Percentiles rank a stretch among this genome's conserved stretches.
These are phyloP conservation scores for Anoplophora glabripennis DNA, from an alignment of 1,140 invertebrate species.

Conservation along the genomic window DNA sequence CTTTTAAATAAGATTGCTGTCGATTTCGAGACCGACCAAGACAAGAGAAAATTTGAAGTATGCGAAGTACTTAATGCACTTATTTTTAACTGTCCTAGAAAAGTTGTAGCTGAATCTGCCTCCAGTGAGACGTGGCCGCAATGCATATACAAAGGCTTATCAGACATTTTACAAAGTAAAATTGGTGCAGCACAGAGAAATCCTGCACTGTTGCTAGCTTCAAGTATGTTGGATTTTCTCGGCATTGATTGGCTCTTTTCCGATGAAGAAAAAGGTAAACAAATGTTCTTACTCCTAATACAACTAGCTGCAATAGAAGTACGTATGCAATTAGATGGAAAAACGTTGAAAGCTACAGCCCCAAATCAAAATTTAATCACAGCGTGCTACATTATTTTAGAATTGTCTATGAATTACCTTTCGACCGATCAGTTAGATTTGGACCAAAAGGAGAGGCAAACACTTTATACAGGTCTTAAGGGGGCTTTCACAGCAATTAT, in stretches of 20 bases:
- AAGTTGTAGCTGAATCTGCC: constrained; percentile 58
- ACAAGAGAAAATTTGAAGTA: constrained; percentile 83
- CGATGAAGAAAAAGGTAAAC: constrained; percentile 75
- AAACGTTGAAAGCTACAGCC: constrained; percentile 74
- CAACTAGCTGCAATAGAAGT: constrained; percentile 89
- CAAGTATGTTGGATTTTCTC: constrained; percentile 75
- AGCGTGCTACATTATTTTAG: constrained; percentile 80
- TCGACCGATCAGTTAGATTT: constrained; percentile 76
- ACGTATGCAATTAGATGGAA: constrained; percentile 87
- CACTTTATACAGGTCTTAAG: constrained; percentile 84
- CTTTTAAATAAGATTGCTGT: constrained; percentile 80
- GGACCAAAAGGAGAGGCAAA: constrained; percentile 86
- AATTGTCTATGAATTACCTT: constrained; percentile 78
- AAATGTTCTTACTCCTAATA: constrained; percentile 79
- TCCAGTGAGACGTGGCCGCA: constrained; percentile 73
- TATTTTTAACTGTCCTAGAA: constrained; percentile 67
- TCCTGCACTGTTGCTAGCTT: constrained; percentile 78
- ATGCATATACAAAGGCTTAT: constrained; percentile 73
- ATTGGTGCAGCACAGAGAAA: constrained; percentile 83
- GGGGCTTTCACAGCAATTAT: constrained; percentile 84
- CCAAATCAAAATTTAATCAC: constrained; percentile 73
- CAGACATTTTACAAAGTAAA: constrained; percentile 81
- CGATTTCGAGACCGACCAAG: constrained; percentile 84
- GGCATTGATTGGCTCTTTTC: constrained; percentile 79
- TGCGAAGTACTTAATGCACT: constrained; percentile 73